Conservation (phyloP, 2,797 vertebrate species). For the Sibirionetta formosa region DNA sequence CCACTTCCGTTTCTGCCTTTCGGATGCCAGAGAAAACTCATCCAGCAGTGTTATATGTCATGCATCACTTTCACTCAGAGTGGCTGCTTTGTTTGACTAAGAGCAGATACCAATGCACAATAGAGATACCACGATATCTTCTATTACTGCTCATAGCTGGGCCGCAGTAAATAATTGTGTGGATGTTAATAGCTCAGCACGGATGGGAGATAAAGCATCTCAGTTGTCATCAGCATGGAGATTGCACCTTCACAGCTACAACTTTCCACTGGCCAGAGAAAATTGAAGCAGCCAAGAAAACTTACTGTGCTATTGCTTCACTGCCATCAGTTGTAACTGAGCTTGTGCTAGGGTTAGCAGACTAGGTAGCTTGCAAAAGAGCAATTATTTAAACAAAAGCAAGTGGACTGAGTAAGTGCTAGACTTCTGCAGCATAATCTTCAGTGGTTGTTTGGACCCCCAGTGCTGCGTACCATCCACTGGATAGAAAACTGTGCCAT, state of each 20-base stretch:
- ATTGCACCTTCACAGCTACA: neutral
- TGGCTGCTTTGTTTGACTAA: neutral
- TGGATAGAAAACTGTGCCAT: neutral
- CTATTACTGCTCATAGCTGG: neutral
- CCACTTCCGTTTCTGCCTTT: neutral
- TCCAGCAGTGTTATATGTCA: neutral
- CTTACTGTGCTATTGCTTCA: neutral
- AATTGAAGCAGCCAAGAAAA: neutral
- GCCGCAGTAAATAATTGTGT: neutral
- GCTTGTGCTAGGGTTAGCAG: neutral
- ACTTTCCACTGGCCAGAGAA: neutral
- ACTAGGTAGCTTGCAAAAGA: neutral
- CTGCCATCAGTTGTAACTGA: neutral
- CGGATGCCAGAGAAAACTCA: neutral
- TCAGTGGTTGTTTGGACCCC: neutral
- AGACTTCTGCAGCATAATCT: accelerated
- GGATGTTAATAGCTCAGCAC: neutral
- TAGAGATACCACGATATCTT: neutral
- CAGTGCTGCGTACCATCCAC: neutral
- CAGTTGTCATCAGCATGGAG: neutral
- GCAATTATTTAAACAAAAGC: neutral
- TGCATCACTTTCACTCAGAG: neutral
- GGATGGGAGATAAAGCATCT: slow-evolving; percentile 16
- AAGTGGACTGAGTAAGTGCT: neutral
- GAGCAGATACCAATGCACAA: neutral